Percentiles rank a stretch among this genome's conserved stretches.
Conservation (phyloP, 2,888 invertebrate species). For the Archips xylosteana region DNA sequence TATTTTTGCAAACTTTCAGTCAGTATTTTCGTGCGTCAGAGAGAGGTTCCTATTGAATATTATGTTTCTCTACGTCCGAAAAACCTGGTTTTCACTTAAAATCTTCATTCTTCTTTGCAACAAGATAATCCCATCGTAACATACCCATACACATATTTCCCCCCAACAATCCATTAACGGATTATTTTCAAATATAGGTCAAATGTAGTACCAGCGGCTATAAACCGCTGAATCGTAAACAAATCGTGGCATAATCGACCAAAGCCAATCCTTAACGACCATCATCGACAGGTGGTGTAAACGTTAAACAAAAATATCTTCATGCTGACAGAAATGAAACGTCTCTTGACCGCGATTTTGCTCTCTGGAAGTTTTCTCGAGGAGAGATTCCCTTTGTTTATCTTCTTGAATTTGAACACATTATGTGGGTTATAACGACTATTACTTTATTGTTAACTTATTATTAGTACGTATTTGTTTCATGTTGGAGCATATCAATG, state of each 20-base stretch:
- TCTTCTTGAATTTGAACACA: neutral
- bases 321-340: slow-evolving; percentile 14
- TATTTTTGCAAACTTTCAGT: too few species aligned
- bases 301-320: slow-evolving; percentile 29
- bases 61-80: too few species aligned
- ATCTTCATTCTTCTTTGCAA: neutral
- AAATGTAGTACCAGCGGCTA: slow-evolving; percentile 29
- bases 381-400: neutral
- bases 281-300: slow-evolving; percentile 39
- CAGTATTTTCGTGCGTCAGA: too few species aligned
- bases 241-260: slow-evolving; percentile 32
- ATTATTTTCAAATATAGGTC: slow-evolving; percentile 41
- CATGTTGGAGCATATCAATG: too few species aligned
- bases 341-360: slow-evolving; percentile 10
- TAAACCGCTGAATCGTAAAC: slow-evolving; percentile 40
- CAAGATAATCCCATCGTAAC: neutral
- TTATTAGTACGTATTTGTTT: too few species aligned
- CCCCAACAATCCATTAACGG: slow-evolving; percentile 24
- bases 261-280: slow-evolving; percentile 29
- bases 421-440: neutral
- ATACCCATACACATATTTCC: slow-evolving; percentile 11
- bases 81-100: neutral
- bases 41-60: too few species aligned
- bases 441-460: neutral
- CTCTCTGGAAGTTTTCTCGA: slow-evolving; percentile 4